Percentiles rank a stretch among this genome's conserved stretches.
These are phyloP conservation scores for Otolemur garnettii DNA, from an alignment of 2,113 vertebrate genomes.

Conservation along the genomic window DNA sequence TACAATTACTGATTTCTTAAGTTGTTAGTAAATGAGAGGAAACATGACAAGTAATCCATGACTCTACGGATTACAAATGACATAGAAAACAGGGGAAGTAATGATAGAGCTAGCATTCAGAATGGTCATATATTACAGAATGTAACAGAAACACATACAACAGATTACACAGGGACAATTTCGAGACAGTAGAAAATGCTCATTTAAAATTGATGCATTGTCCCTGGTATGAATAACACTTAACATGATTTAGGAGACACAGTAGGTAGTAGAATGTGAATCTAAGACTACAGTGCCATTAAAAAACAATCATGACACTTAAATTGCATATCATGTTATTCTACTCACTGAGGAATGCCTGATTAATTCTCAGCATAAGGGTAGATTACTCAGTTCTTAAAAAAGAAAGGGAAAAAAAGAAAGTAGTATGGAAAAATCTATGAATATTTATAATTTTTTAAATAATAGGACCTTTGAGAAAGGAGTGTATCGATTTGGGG, in stretches of 20 bases:
- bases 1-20: background rate
- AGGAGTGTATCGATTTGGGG: background rate
- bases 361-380: constrained; percentile 1
- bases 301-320: background rate
- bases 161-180: background rate
- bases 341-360: background rate
- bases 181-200: background rate
- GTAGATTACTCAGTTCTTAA: background rate
- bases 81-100: background rate
- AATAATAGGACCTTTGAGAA: background rate
- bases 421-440: background rate
- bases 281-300: constrained; percentile 6
- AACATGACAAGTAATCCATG: background rate
- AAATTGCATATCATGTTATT: background rate
- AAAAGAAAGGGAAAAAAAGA: background rate
- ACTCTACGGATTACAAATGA: background rate
- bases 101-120: background rate
- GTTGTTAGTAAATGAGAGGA: background rate
- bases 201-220: background rate
- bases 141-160: background rate
- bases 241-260: background rate
- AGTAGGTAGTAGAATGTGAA: background rate
- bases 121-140: constrained; percentile 19
- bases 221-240: background rate
- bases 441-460: background rate